Conservation (phyloP, 2,113 vertebrate genomes). For the Tretioscincus oriximinensis region DNA sequence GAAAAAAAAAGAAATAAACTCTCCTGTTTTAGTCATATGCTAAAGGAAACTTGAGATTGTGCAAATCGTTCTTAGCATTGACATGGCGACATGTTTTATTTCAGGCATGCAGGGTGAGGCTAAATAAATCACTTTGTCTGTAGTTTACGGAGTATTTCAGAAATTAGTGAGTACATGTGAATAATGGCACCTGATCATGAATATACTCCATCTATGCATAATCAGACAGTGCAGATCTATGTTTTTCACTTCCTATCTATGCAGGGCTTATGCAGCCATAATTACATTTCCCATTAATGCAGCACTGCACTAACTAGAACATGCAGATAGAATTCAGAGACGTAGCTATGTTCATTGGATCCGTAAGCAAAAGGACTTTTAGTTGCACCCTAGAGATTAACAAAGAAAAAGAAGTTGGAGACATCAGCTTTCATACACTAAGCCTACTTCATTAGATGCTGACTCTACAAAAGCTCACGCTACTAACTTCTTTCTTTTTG, state of each 20-base stretch:
- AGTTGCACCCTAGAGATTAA: no score
- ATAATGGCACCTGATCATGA: no score
- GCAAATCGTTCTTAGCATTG: conserved; percentile 16
- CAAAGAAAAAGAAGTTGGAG: no score
- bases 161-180: not conserved
- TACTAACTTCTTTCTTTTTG: no score
- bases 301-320: not conserved
- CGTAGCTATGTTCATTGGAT: no score
- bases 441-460: no score
- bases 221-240: no score
- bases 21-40: not conserved
- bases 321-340: not conserved
- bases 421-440: no score
- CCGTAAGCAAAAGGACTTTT: no score
- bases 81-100: conserved; percentile 13
- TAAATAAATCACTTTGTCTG: not conserved
- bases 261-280: not conserved
- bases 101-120: not conserved
- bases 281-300: not conserved
- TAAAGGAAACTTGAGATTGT: conserved; percentile 11
- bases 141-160: conserved; percentile 31
- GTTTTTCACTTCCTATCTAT: not conserved
- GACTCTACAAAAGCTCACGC: no score
- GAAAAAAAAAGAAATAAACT: not conserved
- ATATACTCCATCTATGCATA: no score